Conservation (phyloP, 64 coral and sea anemone species). For the Orbicella faveolata region DNA sequence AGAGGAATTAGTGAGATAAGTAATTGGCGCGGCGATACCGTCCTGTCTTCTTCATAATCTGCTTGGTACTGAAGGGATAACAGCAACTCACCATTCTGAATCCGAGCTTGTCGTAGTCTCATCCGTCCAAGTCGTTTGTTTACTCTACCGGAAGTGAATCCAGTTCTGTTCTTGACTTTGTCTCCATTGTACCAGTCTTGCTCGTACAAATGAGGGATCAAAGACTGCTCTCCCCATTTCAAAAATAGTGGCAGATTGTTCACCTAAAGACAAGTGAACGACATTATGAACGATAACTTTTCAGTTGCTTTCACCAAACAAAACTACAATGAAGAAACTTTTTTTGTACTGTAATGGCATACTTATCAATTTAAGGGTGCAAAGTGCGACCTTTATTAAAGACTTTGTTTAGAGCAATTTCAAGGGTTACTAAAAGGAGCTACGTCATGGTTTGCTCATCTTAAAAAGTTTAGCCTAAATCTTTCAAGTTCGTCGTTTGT, state of each 20-base stretch:
- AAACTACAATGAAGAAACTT: not conserved
- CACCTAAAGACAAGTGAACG: not conserved
- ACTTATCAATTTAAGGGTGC: too few species aligned
- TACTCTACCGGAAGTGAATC: not conserved
- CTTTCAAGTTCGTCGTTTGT: too few species aligned
- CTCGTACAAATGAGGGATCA: slow-evolving; percentile 7
- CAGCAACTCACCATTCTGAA: slow-evolving; percentile 2
- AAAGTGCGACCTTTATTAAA: too few species aligned
- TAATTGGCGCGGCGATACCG: too few species aligned
- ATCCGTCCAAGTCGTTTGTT: not conserved
- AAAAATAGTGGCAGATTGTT: slow-evolving; percentile 9
- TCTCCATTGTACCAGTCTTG: slow-evolving; percentile 30
- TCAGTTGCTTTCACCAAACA: not conserved
- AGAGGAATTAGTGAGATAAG: too few species aligned
- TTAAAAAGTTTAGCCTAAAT: too few species aligned
- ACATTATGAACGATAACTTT: not conserved
- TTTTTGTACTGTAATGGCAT: too few species aligned
- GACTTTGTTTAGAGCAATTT: too few species aligned
- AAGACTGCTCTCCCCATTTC: not conserved
- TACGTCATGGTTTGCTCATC: too few species aligned
- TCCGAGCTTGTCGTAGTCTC: slow-evolving; percentile 24
- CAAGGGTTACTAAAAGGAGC: too few species aligned
- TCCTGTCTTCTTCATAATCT: too few species aligned
- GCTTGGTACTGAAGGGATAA: too few species aligned
- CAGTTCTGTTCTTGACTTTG: not conserved